Conservation (phyloP, 2,888 invertebrate genomes). For the Pristionchus entomophagus region DNA sequence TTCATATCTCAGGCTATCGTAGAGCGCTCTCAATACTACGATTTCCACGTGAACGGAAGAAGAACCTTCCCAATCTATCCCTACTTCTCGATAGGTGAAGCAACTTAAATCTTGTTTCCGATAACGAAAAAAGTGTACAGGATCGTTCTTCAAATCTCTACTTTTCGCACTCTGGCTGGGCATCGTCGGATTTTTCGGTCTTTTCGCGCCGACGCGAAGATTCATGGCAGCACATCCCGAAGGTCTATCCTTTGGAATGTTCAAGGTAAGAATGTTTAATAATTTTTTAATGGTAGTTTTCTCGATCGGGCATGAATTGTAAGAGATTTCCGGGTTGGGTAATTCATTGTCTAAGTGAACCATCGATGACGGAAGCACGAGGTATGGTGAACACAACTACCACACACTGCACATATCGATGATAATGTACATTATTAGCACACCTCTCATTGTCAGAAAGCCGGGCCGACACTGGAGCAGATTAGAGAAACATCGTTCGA, state of each 20-base stretch:
- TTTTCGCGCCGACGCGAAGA: slow-evolving; percentile 82
- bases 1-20: slow-evolving; percentile 76
- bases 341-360: no score
- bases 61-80: neutral
- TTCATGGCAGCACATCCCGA: slow-evolving; percentile 84
- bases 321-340: no score
- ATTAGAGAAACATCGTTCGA: slow-evolving; percentile 80
- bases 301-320: no score
- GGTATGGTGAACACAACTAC: no score
- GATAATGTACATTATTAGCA: no score
- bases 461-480: slow-evolving; percentile 80
- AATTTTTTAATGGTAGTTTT: no score
- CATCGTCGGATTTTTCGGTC: slow-evolving; percentile 81
- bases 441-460: slow-evolving; percentile 75
- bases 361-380: no score
- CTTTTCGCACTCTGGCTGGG: slow-evolving; percentile 76
- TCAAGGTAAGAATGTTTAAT: slow-evolving; percentile 78
- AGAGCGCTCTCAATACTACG: slow-evolving; percentile 84
- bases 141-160: slow-evolving; percentile 81
- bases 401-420: no score
- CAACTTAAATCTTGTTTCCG: no score
- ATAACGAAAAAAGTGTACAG: slow-evolving; percentile 78
- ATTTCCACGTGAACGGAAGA: slow-evolving; percentile 80
- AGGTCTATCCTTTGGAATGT: slow-evolving; percentile 84
- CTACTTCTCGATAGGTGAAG: slow-evolving; percentile 49